phyloP scores from a whole-genome alignment of 2,888 invertebrate species.

The Gisinianus flammeolus region DNA sequence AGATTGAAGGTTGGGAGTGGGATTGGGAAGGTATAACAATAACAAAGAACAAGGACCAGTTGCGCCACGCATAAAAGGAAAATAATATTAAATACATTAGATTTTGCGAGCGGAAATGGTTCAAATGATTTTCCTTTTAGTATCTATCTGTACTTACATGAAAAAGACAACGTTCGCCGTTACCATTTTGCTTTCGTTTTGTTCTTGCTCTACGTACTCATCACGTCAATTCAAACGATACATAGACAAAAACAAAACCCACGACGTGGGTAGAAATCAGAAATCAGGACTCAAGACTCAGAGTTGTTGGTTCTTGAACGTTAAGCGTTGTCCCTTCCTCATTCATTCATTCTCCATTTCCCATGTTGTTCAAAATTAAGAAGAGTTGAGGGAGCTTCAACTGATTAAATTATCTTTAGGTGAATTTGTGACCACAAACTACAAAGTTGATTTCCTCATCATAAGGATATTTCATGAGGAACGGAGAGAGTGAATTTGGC shows the following conservation, averaged over 20 bases:
- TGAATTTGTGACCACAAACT: constrained; percentile 35
- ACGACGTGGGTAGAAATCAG: too few species aligned
- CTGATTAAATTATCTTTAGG: constrained; percentile 33
- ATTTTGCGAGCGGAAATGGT: constrained; percentile 34
- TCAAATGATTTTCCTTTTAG: constrained; percentile 26
- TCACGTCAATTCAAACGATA: too few species aligned
- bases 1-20: too few species aligned
- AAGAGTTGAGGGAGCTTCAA: neutral
- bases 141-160: neutral
- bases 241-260: too few species aligned
- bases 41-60: neutral
- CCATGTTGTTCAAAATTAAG: too few species aligned
- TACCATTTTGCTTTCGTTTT: too few species aligned
- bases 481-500: neutral
- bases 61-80: neutral
- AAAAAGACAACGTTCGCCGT: too few species aligned
- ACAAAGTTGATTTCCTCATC: constrained; percentile 28
- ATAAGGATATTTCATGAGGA: constrained; percentile 28
- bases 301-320: too few species aligned
- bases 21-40: neutral
- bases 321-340: too few species aligned
- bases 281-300: too few species aligned
- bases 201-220: too few species aligned
- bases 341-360: too few species aligned
- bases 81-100: neutral